These are phyloP conservation scores for Drosophila lacertosa DNA, from an alignment of 1,140 invertebrate species.

Conservation along the genomic window DNA sequence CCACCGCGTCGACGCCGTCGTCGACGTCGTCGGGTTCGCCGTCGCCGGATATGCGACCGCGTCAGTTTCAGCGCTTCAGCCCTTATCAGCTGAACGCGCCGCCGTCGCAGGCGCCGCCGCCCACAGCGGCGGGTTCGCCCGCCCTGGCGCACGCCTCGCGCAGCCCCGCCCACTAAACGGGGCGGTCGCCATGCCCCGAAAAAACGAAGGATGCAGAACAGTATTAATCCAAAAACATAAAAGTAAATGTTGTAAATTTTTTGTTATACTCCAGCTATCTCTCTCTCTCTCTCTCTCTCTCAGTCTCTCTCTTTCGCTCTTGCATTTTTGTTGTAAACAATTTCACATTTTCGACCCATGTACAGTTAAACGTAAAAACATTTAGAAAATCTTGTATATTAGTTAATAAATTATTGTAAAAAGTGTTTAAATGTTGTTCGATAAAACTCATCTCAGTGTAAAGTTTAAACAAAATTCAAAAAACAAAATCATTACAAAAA, in stretches of 20 bases:
- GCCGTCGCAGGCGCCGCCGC: conserved; percentile 31
- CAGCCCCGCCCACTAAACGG: conserved; percentile 74
- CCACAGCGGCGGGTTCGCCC: conserved; percentile 55
- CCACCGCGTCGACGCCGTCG: conserved; percentile 75
- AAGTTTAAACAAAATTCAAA: conserved; percentile 62
- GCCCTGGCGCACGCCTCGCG: conserved; percentile 44
- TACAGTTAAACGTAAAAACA: conserved; percentile 51
- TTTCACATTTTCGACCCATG: conserved; percentile 48
- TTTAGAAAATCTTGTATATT: conserved; percentile 64
- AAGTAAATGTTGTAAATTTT: conserved; percentile 80
- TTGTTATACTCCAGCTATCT: conserved; percentile 53
- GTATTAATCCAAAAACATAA: conserved; percentile 61
- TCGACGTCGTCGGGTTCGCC: conserved; percentile 82
- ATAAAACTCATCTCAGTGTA: conserved; percentile 83
- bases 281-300: conserved; percentile 13
- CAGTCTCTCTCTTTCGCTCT: conserved; percentile 1
- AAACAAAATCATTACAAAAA: conserved; percentile 37
- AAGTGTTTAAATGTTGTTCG: conserved; percentile 73
- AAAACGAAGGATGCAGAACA: conserved; percentile 47
- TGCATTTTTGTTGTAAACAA: conserved; percentile 66
- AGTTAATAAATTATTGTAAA: conserved; percentile 72
- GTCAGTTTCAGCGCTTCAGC: conserved; percentile 82
- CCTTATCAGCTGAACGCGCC: conserved; percentile 76
- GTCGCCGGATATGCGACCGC: conserved; percentile 82
- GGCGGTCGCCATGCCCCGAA: neutral